Conservation (phyloP, 2,888 invertebrate species). For the Pogonocherus hispidulus region DNA sequence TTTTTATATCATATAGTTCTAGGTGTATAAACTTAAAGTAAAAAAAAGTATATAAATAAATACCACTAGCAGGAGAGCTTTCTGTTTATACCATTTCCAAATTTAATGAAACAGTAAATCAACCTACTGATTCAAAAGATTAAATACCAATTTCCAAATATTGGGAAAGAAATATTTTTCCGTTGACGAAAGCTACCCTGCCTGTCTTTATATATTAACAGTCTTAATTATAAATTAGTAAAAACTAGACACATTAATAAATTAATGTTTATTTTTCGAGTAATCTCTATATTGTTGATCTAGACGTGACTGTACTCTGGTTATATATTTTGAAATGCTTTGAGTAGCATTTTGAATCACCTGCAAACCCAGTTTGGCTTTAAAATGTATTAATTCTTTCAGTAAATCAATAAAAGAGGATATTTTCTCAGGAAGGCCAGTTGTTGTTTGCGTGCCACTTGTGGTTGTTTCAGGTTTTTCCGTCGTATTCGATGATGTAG, state of each 20-base stretch:
- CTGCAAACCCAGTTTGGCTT: conserved; percentile 77
- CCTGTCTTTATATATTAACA: background rate
- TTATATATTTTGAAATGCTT: conserved; percentile 71
- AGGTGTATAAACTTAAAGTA: background rate
- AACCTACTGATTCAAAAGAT: background rate
- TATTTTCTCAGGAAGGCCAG: conserved; percentile 50
- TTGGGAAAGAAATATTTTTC: too few relatives aligned
- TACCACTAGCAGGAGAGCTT: background rate
- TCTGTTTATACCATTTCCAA: background rate
- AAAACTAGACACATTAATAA: background rate
- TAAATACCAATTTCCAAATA: background rate
- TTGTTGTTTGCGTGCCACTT: conserved; percentile 39
- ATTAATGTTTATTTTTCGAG: conserved; percentile 6
- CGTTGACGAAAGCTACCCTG: background rate
- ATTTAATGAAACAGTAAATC: background rate
- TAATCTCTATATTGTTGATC: conserved; percentile 53
- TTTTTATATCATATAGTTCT: too few relatives aligned
- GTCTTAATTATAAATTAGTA: background rate
- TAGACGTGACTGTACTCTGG: conserved; percentile 64
- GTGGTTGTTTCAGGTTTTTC: conserved; percentile 36
- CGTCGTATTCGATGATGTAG: conserved; percentile 31
- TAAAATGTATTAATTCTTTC: conserved; percentile 77
- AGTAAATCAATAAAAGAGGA: conserved; percentile 73
- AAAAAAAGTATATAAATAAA: background rate
- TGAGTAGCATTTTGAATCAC: conserved; percentile 79